Base-by-base conservation (phyloP, 2,113 vertebrate genomes). In the Pygoscelis adeliae region DNA sequence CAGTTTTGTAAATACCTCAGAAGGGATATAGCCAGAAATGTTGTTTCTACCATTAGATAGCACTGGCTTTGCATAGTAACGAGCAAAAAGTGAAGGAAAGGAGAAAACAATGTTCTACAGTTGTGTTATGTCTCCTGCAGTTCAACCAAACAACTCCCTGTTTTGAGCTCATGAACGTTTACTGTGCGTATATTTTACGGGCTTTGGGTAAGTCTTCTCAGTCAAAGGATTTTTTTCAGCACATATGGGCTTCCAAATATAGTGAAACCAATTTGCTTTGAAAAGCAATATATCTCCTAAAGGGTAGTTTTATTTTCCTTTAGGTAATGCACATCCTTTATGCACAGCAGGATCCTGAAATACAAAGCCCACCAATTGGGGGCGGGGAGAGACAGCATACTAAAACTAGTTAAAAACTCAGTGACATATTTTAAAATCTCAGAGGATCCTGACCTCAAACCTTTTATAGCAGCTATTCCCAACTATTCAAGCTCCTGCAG, bases 281-380 rank as follows among this genome's bases (percentile, higher is more conserved):
- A 95, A 98, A 98, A 96, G 86, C 84, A 98, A 96, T 97, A 67
- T 89, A 97, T 98, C 81, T 97, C 78, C 94, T 96, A 96, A 97
- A 98, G 96, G 97, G 62, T 83, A 97, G 58, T 80, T 97, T 97
- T 94, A 92, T 97, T 98, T 97, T 97, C 83, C 76, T 89, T 96
- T 97, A 97, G 93, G 95, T 98, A 97, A 94, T 84, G 91, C 63
- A 96, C 94, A 97, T 96, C 95, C 94, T 93, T 83, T 73, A 80
- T 93, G 95, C 83, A 90, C 85, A 97, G 77, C 94, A 89, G 73
- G 91, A 93, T 96, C 56, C 91, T 47, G 17, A 97, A 97, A 96
- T 93, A 96, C 78, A 97, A 91, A 97, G 87, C 93, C 87, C 53
- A 77, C 73, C 96, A 96, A 74, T 32, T 73, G 50, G 71, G 69